Percentiles rank a stretch among this genome's conserved stretches.
Conservation (phyloP, 92 coral and sea anemone species). For the Scolanthus callimorphus region DNA sequence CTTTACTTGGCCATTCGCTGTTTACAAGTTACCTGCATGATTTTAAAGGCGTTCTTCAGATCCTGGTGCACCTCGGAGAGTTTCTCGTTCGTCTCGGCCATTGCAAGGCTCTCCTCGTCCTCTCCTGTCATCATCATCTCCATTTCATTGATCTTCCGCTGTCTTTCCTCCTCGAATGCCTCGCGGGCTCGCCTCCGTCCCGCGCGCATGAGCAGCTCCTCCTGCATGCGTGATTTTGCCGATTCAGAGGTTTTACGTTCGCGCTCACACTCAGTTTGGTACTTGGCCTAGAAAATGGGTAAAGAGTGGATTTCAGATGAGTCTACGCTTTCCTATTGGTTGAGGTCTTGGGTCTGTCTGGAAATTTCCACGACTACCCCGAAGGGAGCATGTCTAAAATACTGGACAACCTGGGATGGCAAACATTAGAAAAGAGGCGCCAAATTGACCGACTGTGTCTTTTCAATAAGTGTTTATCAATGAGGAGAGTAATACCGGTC, state of each 20-base stretch:
- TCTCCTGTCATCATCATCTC: constrained; percentile 44
- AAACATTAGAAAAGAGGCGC: no score
- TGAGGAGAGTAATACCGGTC: no score
- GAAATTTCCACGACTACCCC: no score
- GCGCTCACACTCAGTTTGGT: constrained; percentile 74
- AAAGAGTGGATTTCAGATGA: no score
- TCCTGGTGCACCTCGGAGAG: constrained; percentile 73
- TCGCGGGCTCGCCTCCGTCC: constrained; percentile 45
- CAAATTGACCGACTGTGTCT: no score
- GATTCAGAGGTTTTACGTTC: constrained; percentile 56
- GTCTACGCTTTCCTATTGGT: no score
- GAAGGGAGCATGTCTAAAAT: no score
- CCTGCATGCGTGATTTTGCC: constrained; percentile 74
- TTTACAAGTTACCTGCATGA: constrained; percentile 87
- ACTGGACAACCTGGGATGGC: no score
- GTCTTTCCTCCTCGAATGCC: constrained; percentile 67
- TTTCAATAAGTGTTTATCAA: no score
- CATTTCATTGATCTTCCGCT: constrained; percentile 66
- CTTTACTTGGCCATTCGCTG: no score
- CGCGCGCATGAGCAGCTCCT: constrained; percentile 67
- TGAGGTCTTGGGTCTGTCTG: no score
- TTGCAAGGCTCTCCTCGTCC: constrained; percentile 66
- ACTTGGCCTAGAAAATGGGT: constrained; percentile 74
- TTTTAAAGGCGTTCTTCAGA: constrained; percentile 71
- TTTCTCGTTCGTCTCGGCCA: constrained; percentile 86